Conservation (phyloP, 2,797 vertebrate species). For the Sebastes taczanowskii region DNA sequence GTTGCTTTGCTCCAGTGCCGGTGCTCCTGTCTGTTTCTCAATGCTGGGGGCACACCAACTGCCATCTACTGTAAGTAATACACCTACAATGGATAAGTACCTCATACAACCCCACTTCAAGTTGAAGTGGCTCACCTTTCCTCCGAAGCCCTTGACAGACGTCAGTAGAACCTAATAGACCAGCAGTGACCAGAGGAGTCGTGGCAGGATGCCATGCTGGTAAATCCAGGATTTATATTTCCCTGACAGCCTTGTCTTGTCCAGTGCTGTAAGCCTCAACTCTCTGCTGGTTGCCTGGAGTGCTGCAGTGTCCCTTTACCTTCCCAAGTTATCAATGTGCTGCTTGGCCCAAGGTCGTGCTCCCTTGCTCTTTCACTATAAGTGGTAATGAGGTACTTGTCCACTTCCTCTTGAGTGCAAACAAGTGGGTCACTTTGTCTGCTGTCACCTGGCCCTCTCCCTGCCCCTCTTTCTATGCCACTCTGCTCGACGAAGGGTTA, state of each 20-base stretch:
- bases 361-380: neutral
- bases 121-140: no score
- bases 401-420: neutral
- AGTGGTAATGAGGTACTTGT: neutral
- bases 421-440: neutral
- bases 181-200: no score
- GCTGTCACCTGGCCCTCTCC: neutral
- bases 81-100: neutral
- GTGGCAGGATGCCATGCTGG: no score
- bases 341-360: neutral
- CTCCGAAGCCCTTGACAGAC: no score
- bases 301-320: neutral
- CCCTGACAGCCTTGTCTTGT: neutral
- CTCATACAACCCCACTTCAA: conserved; percentile 13
- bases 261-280: neutral
- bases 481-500: neutral
- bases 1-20: neutral
- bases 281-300: neutral
- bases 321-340: neutral
- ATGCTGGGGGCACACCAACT: neutral
- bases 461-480: neutral
- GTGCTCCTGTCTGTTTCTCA: neutral
- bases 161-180: no score
- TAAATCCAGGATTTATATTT: no score
- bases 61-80: neutral